Evolutionary conservation across 1,140 invertebrate genomes (phyloP).

Genomic region (Gryon sp.): DNA sequence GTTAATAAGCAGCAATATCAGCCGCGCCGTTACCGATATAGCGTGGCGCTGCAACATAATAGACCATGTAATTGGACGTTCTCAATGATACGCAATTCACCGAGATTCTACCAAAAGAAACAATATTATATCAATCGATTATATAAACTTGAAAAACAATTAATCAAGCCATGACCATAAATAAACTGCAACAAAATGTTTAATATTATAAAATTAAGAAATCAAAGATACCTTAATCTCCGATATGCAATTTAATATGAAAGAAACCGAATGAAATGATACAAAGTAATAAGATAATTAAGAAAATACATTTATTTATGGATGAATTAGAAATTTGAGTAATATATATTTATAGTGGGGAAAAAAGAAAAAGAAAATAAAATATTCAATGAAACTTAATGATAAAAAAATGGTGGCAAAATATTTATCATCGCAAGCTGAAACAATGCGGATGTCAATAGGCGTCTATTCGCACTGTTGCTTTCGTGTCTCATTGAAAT

Average conservation of each 20-base stretch:
- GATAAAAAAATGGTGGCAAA: slow-evolving; percentile 3
- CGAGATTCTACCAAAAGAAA: slow-evolving; percentile 44
- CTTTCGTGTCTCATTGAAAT: slow-evolving; percentile 66
- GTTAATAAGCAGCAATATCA: slow-evolving; percentile 76
- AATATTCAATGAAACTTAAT: too few relatives aligned
- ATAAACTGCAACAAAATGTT: slow-evolving; percentile 6
- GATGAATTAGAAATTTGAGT: too few relatives aligned
- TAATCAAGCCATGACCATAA: slow-evolving; percentile 26
- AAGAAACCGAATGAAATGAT: too few relatives aligned
- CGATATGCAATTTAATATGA: too few relatives aligned
- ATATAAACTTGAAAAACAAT: slow-evolving; percentile 29
- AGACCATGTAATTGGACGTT: slow-evolving; percentile 68
- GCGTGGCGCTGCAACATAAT: slow-evolving; percentile 67
- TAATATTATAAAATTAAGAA: not conserved
- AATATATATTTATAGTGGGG: too few relatives aligned
- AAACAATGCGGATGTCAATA: slow-evolving; percentile 68
- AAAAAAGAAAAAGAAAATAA: too few relatives aligned
- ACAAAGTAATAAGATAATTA: too few relatives aligned
- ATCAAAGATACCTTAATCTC: too few relatives aligned
- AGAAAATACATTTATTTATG: too few relatives aligned
- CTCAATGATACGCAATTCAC: slow-evolving; percentile 66
- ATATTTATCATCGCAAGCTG: slow-evolving; percentile 23
- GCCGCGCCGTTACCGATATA: slow-evolving; percentile 65
- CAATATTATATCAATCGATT: slow-evolving; percentile 27
- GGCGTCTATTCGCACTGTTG: slow-evolving; percentile 26